These are phyloP conservation scores for Spea multiplicata DNA, from an alignment of 2,113 vertebrate species.

Conservation along the genomic window DNA sequence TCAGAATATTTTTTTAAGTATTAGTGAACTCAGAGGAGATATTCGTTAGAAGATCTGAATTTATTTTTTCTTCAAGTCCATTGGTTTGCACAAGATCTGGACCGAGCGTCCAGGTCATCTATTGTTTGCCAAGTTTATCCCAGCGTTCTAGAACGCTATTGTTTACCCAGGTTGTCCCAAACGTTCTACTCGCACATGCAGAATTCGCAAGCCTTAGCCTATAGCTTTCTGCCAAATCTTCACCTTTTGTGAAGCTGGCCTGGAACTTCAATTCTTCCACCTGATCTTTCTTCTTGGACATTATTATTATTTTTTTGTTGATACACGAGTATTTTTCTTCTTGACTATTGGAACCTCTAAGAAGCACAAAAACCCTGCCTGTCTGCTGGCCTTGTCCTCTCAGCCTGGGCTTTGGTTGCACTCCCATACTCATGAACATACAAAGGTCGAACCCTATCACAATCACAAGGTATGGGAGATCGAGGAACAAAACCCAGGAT, in stretches of 20 bases:
- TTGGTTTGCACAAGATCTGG: conserved; percentile 27
- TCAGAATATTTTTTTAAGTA: conserved; percentile 11
- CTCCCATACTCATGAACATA: conserved; percentile 97
- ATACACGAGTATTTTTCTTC: neutral
- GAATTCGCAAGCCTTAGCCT: conserved; percentile 20
- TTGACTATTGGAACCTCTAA: neutral
- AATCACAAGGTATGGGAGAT: conserved; percentile 97
- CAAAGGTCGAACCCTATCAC: conserved; percentile 98
- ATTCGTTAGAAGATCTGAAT: neutral
- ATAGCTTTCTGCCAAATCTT: neutral
- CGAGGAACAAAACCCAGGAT: conserved; percentile 97
- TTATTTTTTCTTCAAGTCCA: neutral
- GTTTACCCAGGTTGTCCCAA: neutral
- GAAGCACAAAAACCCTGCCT: conserved; percentile 28
- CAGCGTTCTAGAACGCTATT: conserved; percentile 10
- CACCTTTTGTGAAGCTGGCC: neutral
- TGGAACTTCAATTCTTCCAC: conserved; percentile 5
- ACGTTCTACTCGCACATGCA: neutral
- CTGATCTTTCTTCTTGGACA: neutral
- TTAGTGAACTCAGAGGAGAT: neutral
- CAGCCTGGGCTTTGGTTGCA: conserved; percentile 50
- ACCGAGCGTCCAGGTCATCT: neutral
- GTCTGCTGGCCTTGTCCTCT: neutral
- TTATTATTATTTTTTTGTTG: neutral
- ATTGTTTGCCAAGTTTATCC: neutral